Evolutionary conservation across 2,113 vertebrate genomes (phyloP), one percentile per base, ranked within the genome.

Genomic region (Cololabis saira): DNA sequence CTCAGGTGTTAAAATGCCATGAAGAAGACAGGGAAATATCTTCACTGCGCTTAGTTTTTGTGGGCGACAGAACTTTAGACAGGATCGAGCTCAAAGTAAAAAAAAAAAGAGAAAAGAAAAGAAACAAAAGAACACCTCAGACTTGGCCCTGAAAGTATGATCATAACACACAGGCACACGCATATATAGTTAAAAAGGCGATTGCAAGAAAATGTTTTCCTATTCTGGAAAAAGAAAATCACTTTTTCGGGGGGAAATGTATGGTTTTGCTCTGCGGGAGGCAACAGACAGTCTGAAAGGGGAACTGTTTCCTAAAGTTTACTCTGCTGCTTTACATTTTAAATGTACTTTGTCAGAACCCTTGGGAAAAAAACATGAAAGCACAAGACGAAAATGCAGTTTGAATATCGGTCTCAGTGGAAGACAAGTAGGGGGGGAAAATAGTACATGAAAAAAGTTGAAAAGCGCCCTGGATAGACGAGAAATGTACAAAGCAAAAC

Each of bases 401-500:
- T 14, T 70, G 40, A 73, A 43, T 53, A 49, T 54, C 47, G 61
- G 42, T n/a, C 78, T 66, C 51, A 27, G 51, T 43, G 45, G 30
- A 54, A 12, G 47, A 57, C 0, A 1, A 33, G 61, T 37, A 7
- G 22, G 15, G 18, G 40, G n/a, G 18, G 33, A 18, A 17, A 61
- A 48, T 33, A 14, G 30, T 4, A 4, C 33, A 62, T 11, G 58
- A 47, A 55, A 51, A 45, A 69, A 13, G 12, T 2, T 37, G 67
- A 21, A 30, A 52, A 17, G 14, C 40, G 59, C 56, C 61, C 22
- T 18, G 58, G 59, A 76, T 5, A 12, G 37, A 67, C 51, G 43
- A 18, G 19, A 73, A 61, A 65, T 54, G 33, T 76, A 40, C 18
- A 11, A 66, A 47, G 24, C 47, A 62, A 72, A 74, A 85, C 60